These are phyloP conservation scores for Oncorhynchus mykiss DNA, from an alignment of 2,113 vertebrate species.

Conservation along the genomic window DNA sequence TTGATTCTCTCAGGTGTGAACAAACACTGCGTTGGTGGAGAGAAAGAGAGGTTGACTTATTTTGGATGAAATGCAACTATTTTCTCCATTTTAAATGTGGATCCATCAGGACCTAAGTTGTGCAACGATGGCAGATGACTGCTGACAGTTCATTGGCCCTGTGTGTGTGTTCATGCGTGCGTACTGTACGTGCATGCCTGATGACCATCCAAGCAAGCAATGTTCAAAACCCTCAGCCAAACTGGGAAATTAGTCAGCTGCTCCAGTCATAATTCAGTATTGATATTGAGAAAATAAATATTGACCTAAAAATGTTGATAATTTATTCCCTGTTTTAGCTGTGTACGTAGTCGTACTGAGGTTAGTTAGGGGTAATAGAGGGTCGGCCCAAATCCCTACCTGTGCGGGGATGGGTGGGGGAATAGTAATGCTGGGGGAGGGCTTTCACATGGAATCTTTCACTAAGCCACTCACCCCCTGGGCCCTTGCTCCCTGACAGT, in stretches of 20 bases:
- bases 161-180: conserved; percentile 12
- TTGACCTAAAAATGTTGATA: not conserved
- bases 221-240: conserved; percentile 2
- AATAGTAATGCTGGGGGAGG: conserved; percentile 38
- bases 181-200: not conserved
- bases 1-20: conserved; percentile 57
- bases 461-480: conserved; percentile 51
- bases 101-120: conserved; percentile 57
- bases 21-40: conserved; percentile 47
- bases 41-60: conserved; percentile 37
- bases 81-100: conserved; percentile 34
- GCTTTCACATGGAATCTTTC: conserved; percentile 43
- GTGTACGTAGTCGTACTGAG: conserved; percentile 17
- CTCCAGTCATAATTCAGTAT: conserved; percentile 32
- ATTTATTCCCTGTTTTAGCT: conserved; percentile 12
- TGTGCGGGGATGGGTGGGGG: conserved; percentile 23
- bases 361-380: conserved; percentile 9
- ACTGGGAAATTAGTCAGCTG: conserved; percentile 39
- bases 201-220: conserved; percentile 25
- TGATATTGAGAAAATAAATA: conserved; percentile 25
- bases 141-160: conserved; percentile 56
- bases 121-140: conserved; percentile 62
- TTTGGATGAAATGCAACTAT: conserved; percentile 55
- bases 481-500: conserved; percentile 54
- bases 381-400: conserved; percentile 30